Conservation (phyloP, 2,888 invertebrate species). For the Copidosoma aretas region DNA sequence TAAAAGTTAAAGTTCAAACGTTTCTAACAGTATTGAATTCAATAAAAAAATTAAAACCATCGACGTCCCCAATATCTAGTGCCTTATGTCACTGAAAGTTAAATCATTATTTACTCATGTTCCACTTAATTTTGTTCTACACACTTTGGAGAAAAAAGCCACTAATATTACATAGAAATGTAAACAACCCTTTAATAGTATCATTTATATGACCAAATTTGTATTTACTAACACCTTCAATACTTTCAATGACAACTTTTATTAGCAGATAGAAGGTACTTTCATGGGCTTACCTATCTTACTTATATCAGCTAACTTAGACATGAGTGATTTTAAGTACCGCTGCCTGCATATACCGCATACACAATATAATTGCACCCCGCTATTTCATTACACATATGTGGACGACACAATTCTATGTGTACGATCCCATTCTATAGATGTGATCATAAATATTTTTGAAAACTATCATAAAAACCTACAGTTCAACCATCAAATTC, state of each 20-base stretch:
- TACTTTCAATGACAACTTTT: constrained; percentile 2
- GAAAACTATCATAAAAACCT: background rate
- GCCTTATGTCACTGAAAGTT: constrained; percentile 7
- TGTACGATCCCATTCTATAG: background rate
- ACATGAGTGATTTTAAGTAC: no score
- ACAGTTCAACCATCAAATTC: background rate
- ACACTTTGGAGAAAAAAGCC: background rate
- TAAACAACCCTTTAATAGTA: background rate
- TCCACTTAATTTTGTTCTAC: background rate
- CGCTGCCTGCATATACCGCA: no score
- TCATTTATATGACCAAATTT: background rate
- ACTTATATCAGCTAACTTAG: background rate
- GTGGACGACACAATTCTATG: background rate
- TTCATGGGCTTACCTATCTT: constrained; percentile 5
- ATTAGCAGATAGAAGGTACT: constrained; percentile 5
- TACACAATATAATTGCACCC: background rate
- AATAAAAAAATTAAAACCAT: background rate
- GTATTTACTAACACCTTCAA: constrained; percentile 1
- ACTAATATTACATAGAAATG: background rate
- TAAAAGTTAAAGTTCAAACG: no score
- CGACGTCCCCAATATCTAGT: background rate
- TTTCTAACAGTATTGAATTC: no score
- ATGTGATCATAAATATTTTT: background rate
- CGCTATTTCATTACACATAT: background rate
- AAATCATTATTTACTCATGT: constrained; percentile 8